Conservation (phyloP, 2,888 invertebrate genomes). For the Melieria picta region DNA sequence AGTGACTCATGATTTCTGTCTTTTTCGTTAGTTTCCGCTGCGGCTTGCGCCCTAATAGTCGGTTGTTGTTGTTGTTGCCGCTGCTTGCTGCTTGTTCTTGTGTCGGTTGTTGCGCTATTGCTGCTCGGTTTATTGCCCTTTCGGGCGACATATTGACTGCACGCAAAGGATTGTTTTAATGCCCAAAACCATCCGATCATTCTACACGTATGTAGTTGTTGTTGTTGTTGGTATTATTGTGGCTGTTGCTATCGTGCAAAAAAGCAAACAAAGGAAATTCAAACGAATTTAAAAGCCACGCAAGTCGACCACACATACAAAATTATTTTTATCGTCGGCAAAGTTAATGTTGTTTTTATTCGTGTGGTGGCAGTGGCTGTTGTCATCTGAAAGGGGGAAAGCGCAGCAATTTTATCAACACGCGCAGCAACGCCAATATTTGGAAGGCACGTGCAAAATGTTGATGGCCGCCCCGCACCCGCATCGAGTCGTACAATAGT, state of each 20-base stretch:
- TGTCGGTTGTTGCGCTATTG: constrained; percentile 13
- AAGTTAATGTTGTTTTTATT: not conserved
- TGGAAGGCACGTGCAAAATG: not conserved
- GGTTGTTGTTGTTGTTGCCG: too few species aligned
- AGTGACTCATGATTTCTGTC: constrained; percentile 25
- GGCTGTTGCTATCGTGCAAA: not conserved
- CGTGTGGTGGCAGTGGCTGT: not conserved
- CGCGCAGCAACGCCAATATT: too few species aligned
- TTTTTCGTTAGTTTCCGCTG: not conserved
- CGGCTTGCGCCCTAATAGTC: too few species aligned
- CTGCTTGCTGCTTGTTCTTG: too few species aligned
- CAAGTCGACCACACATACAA: too few species aligned
- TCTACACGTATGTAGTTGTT: not conserved
- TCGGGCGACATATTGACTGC: constrained; percentile 53
- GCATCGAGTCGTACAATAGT: too few species aligned
- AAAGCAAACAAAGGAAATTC: not conserved
- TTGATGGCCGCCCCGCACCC: not conserved
- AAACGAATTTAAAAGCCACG: too few species aligned
- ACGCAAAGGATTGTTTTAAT: constrained; percentile 53
- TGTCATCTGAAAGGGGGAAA: not conserved
- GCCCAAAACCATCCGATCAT: constrained; percentile 8
- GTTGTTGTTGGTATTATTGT: too few species aligned
- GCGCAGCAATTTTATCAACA: too few species aligned
- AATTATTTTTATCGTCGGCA: too few species aligned
- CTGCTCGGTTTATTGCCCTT: constrained; percentile 55